Conservation (phyloP, 2,113 vertebrate genomes). For the Nerophis lumbriciformis region DNA sequence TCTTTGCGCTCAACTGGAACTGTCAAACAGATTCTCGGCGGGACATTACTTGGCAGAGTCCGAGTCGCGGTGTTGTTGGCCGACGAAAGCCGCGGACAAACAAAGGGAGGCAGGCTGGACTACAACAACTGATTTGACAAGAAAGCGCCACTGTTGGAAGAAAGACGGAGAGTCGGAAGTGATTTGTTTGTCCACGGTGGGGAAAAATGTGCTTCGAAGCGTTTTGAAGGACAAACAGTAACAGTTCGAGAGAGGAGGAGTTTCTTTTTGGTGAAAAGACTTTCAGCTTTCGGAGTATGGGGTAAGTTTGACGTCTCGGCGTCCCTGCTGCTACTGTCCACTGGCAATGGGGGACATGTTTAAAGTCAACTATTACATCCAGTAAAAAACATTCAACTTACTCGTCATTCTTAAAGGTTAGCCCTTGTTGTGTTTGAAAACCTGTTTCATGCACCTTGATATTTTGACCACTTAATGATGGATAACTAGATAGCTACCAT, state of each 20-base stretch:
- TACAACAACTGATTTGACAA: constrained; percentile 4
- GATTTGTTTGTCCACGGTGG: background rate
- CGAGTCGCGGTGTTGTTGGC: background rate
- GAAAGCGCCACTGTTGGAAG: background rate
- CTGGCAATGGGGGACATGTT: background rate
- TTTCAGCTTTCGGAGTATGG: background rate
- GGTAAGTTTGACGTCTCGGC: constrained; percentile 1
- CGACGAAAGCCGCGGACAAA: constrained; percentile 7
- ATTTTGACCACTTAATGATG: background rate
- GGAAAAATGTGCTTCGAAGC: background rate
- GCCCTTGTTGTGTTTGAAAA: background rate
- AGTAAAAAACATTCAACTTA: too few relatives aligned
- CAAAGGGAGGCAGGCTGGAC: constrained; percentile 7
- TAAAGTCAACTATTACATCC: background rate
- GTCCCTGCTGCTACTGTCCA: background rate
- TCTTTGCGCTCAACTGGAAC: background rate
- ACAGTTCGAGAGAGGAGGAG: background rate
- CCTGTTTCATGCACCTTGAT: background rate
- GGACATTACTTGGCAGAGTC: constrained; percentile 3
- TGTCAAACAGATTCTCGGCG: background rate
- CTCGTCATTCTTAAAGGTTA: too few relatives aligned
- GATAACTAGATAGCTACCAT: background rate
- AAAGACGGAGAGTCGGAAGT: constrained; percentile 1
- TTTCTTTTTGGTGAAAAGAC: background rate
- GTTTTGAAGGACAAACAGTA: background rate